Conservation (phyloP, 2,113 vertebrate genomes). For the Microcebus ravelobensis region DNA sequence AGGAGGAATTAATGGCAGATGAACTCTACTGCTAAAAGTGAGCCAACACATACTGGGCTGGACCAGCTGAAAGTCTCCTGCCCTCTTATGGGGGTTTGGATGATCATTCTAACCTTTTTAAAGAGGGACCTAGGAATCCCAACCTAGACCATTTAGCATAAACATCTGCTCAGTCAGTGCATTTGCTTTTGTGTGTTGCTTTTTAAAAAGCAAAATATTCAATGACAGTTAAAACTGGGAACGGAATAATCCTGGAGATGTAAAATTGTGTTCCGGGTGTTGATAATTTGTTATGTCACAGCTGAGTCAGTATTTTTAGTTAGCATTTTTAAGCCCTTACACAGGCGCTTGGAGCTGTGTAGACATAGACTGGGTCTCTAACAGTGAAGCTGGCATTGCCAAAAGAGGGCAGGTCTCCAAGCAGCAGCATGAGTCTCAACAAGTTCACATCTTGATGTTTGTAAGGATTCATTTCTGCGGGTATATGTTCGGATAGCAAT, state of each 20-base stretch:
- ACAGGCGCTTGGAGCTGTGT: neutral
- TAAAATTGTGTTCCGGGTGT: neutral
- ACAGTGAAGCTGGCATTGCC: neutral
- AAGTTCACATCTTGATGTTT: neutral
- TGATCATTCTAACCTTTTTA: neutral
- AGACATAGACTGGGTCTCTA: neutral
- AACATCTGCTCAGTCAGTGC: neutral
- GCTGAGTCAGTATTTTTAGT: neutral
- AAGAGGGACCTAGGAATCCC: neutral
- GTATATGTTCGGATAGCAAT: neutral
- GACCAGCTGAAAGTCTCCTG: neutral
- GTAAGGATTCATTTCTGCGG: neutral
- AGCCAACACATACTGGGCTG: neutral
- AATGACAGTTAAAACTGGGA: neutral
- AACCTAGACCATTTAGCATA: neutral
- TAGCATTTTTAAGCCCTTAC: neutral
- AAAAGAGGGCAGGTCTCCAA: neutral
- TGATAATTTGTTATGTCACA: neutral
- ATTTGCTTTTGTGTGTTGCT: constrained; percentile 1
- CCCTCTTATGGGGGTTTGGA: neutral
- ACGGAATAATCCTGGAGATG: neutral
- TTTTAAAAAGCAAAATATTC: constrained; percentile 22
- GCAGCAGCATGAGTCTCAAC: neutral
- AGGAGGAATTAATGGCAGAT: neutral
- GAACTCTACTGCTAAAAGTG: neutral